Base-by-base conservation (phyloP, 2,888 invertebrate species). In the Dexiosoma caninum region DNA sequence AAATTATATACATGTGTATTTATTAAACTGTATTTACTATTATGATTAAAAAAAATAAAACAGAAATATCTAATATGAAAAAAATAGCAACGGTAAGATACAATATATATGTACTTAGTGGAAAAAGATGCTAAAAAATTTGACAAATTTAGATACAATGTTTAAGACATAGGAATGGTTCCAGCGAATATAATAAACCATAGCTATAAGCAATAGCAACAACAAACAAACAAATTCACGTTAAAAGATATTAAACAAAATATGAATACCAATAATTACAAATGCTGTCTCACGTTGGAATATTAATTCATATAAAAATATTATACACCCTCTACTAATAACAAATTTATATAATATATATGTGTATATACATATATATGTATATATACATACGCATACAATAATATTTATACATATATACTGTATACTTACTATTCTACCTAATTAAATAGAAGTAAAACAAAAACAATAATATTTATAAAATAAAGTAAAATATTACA, bases 241-340 rank as follows among this genome's bases (percentile, higher is more conserved):
- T 49, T 42, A 64, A 82, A 84, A 75, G 30, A 14, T 19, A 19
- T 72, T 83, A 84, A 85, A 84, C 83, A 19, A 40, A 16, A n/a
- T n/a, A n/a, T 6, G 49, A 57, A 70, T 49, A 44, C 19, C 9
- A 44, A 40, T 7, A 37, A 74, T 60, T 67, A 55, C 75, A 70
- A 86, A 86, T 44, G 49, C 86, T 85, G 85, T 85, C 86, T 86
- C 86, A 86, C 84, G 85, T 85, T 86, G 85, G 85, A 84, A 86
- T 85, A 86, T 84, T 81, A 81, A 83, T 76, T 78, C 84, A 76
- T 70, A 83, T n/a, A n/a, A n/a, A n/a, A n/a, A n/a, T 82, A 81
- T 74, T 81, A 81, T 81, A 77, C 69, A 76, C 62, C 67, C 64
- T 32, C 71, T 72, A 77, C 72, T 66, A 72, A 59, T 67, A 64